A percentile compares a stretch with the other conserved stretches of the same genome.
Conservation (phyloP, 2,888 invertebrate genomes). For the Elegia similella region DNA sequence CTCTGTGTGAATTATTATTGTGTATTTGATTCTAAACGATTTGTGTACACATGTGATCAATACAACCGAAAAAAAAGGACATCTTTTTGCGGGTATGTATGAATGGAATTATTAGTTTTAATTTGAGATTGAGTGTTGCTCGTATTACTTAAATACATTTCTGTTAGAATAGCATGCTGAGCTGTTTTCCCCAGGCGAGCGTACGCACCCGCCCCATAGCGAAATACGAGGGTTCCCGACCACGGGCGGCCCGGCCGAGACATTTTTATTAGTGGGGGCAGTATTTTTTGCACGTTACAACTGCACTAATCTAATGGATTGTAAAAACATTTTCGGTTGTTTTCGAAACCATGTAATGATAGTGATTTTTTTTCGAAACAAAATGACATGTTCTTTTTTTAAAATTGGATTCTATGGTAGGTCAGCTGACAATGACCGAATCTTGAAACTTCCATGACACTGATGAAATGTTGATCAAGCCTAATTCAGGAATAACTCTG, state of each 20-base stretch:
- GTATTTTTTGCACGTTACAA: conserved; percentile 38
- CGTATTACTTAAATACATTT: conserved; percentile 24
- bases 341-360: background rate
- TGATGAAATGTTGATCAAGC: too few relatives aligned
- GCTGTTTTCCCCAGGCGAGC: conserved; percentile 45
- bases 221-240: conserved; percentile 56
- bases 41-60: conserved; percentile 73
- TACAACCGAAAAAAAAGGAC: conserved; percentile 44
- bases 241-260: conserved; percentile 36
- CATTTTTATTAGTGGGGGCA: conserved; percentile 65
- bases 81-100: conserved; percentile 64
- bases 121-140: too few relatives aligned
- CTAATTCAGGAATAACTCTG: too few relatives aligned
- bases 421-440: too few relatives aligned
- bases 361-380: background rate
- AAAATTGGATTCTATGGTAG: too few relatives aligned
- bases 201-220: conserved; percentile 48
- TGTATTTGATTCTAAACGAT: conserved; percentile 35
- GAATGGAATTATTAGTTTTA: conserved; percentile 50
- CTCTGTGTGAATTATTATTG: conserved; percentile 21
- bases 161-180: conserved; percentile 24
- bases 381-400: too few relatives aligned
- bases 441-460: too few relatives aligned
- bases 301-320: background rate
- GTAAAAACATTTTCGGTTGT: background rate